Conservation (phyloP, 2,888 invertebrate genomes). For the Abrostola tripartita region DNA sequence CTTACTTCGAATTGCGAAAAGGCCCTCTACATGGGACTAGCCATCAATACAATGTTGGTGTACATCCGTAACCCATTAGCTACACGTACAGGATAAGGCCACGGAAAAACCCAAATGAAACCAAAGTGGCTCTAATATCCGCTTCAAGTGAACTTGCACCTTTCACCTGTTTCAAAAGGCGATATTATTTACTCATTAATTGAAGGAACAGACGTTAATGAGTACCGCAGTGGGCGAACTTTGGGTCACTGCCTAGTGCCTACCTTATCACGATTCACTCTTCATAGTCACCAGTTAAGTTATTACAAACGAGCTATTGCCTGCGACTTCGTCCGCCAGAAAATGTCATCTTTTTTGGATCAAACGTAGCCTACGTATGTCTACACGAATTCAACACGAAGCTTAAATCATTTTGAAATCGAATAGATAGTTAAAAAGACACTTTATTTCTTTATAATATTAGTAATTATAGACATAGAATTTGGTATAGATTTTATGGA, state of each 20-base stretch:
- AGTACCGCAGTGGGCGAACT: slow-evolving; percentile 18
- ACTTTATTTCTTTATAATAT: too few relatives aligned
- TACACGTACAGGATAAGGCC: not conserved
- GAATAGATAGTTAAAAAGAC: too few relatives aligned
- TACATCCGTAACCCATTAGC: not conserved
- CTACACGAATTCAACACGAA: too few relatives aligned
- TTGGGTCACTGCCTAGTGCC: slow-evolving; percentile 15
- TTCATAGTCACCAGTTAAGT: not conserved
- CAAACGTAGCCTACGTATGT: too few relatives aligned
- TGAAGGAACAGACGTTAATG: slow-evolving; percentile 19
- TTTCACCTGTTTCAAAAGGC: slow-evolving; percentile 25
- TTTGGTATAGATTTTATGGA: too few relatives aligned
- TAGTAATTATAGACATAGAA: too few relatives aligned
- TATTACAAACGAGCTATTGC: too few relatives aligned
- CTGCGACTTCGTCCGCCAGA: too few relatives aligned
- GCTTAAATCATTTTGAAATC: too few relatives aligned
- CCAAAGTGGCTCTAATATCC: not conserved
- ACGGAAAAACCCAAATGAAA: not conserved
- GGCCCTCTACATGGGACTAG: too few relatives aligned
- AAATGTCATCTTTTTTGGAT: too few relatives aligned
- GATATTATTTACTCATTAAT: slow-evolving; percentile 22
- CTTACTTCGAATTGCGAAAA: too few relatives aligned
- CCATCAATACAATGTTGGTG: not conserved
- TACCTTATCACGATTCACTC: not conserved
- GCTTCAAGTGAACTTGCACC: not conserved